Conservation (phyloP, 2,888 invertebrate genomes). For the Nymphalis urticae region DNA sequence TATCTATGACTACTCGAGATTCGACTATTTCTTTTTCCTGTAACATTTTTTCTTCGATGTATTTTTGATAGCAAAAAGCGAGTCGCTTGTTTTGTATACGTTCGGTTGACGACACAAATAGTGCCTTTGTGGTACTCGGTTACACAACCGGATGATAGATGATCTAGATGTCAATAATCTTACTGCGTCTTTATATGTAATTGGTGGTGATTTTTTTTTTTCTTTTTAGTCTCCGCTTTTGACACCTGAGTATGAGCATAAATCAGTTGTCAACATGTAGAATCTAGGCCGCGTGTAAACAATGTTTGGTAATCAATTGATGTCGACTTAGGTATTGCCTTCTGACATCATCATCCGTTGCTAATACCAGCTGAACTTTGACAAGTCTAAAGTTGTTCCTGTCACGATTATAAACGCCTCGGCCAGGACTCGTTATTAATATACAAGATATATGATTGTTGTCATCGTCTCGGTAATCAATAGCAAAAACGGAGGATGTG, state of each 20-base stretch:
- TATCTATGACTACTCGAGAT: constrained; percentile 28
- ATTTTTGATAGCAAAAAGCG: constrained; percentile 26
- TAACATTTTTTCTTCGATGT: constrained; percentile 13
- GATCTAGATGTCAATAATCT: constrained; percentile 58
- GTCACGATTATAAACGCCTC: constrained; percentile 46
- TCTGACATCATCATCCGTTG: constrained; percentile 65
- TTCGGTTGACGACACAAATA: constrained; percentile 51
- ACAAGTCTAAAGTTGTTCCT: constrained; percentile 54
- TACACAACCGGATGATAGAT: constrained; percentile 66
- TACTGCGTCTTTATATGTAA: constrained; percentile 63
- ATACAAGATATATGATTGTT: constrained; percentile 16
- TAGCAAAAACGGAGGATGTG: constrained; percentile 63
- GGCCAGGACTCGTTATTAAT: constrained; percentile 16
- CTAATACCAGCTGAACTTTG: constrained; percentile 56
- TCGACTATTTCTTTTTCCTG: constrained; percentile 15
- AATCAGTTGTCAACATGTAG: constrained; percentile 75
- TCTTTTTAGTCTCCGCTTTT: constrained; percentile 59
- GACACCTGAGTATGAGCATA: constrained; percentile 72
- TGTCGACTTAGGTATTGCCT: constrained; percentile 52
- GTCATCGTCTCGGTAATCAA: constrained; percentile 24
- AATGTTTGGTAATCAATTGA: constrained; percentile 66
- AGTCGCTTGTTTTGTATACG: constrained; percentile 23
- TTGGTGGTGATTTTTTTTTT: constrained; percentile 64
- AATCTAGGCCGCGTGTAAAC: constrained; percentile 63
- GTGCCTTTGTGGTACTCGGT: constrained; percentile 59